phyloP scores from a whole-genome alignment of 2,797 vertebrate genomes.

The Helarctos malayanus region DNA sequence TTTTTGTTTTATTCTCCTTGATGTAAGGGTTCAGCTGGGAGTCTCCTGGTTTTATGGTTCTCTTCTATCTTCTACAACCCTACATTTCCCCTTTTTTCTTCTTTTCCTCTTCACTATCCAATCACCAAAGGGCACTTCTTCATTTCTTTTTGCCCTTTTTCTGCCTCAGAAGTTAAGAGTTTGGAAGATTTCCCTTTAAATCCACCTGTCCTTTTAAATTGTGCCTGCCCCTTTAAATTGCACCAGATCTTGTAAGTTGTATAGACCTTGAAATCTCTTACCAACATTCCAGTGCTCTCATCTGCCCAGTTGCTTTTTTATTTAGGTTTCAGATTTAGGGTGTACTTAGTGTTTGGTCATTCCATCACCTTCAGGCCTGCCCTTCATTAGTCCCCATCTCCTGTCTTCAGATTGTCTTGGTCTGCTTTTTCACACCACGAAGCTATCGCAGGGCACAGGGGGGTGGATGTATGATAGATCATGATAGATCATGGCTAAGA shows the following conservation, averaged over 20 bases:
- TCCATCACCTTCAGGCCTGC: neutral
- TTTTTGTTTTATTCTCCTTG: neutral
- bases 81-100: neutral
- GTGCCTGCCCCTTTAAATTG: neutral
- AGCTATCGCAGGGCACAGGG: neutral
- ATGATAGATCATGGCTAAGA: neutral
- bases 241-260: neutral
- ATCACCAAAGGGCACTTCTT: neutral
- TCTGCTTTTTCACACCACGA: neutral
- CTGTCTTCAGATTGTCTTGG: neutral
- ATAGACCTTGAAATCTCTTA: slow-evolving; percentile 20
- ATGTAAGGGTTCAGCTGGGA: neutral
- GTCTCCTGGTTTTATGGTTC: neutral
- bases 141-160: slow-evolving; percentile 8
- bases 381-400: neutral
- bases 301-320: neutral
- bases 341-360: neutral
- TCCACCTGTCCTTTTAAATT: neutral
- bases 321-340: neutral
- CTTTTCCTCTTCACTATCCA: neutral
- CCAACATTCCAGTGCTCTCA: neutral
- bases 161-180: neutral
- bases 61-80: neutral
- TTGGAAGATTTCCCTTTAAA: slow-evolving; percentile 46
- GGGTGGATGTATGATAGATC: neutral